Base-by-base conservation (phyloP, 2,113 vertebrate species). In the Megalops atlanticus region DNA sequence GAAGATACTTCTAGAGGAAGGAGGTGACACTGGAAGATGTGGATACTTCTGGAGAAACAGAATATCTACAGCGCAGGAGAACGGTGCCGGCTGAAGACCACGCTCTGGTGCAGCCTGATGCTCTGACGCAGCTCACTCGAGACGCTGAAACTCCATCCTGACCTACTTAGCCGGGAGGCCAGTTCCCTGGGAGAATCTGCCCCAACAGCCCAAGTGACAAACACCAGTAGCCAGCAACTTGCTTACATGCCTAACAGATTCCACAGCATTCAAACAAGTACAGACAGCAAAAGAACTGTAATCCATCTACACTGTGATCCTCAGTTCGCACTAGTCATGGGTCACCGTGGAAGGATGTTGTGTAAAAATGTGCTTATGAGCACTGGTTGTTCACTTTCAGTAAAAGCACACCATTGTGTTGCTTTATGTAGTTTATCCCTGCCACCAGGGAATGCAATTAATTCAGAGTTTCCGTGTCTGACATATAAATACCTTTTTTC, bases 161-260 rank as follows among this genome's bases (percentile, higher is more conserved):
- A 40, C 74, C 47, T 77, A 68, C 58, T 47, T 77, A 77, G 54
- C 71, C 35, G 31, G 47, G 76, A 71, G 80, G 81, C 83, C 86
- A 80, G 79, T 79, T 87, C 79, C 73, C 89, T 85, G 79, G 82
- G 84, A 82, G 88, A 87, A 54, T 76, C 85, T 75, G 71, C 38
- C 77, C 79, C 83, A 12, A 49, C 81, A 87, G 89, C 85, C 88
- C 88, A 91, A 86, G 92, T 86, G 89, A 90, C 90, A 89, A 92
- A 90, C 90, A 88, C 85, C 83, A 87, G 90, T 91, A 92, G 87
- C 88, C 90, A 69, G 82, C 79, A 86, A 88, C 89, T 88, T 85
- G 89, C 89, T 89, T 81, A 35, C 85, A 83, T 86, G 88, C 88
- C 90, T 91, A 92, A 91, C 70, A 87, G 86, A 88, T 89, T 86